phyloP scores from a whole-genome alignment of 2,113 vertebrate species.

The Equus quagga region DNA sequence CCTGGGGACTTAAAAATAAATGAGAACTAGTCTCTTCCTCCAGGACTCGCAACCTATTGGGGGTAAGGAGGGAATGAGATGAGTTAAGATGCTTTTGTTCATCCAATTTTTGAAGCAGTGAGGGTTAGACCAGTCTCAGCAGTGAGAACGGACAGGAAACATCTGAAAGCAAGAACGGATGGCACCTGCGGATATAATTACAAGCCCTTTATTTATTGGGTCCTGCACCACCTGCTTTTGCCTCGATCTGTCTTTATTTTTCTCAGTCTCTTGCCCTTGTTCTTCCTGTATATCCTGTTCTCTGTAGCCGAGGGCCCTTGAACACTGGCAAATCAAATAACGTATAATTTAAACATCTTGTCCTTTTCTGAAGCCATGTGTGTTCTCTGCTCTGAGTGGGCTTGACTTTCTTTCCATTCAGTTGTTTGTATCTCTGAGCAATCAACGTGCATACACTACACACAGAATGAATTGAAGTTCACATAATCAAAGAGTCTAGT shows the following conservation, averaged over 20 bases:
- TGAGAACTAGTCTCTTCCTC: background rate
- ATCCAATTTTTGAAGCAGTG: background rate
- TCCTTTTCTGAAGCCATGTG: background rate
- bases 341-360: background rate
- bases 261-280: background rate
- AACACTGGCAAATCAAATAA: background rate
- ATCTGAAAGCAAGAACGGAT: background rate
- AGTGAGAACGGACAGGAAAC: background rate
- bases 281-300: background rate
- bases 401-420: background rate
- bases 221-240: background rate
- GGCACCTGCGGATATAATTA: background rate
- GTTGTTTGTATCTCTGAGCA: background rate
- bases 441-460: background rate
- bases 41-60: background rate
- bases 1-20: background rate
- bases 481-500: background rate
- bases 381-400: background rate
- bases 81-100: background rate
- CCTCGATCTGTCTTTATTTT: background rate
- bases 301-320: background rate
- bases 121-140: background rate
- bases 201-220: background rate
- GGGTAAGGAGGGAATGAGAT: background rate
- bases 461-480: background rate